Base-by-base conservation (phyloP, 2,888 invertebrate genomes). In the Trissolcus brochymenae region DNA sequence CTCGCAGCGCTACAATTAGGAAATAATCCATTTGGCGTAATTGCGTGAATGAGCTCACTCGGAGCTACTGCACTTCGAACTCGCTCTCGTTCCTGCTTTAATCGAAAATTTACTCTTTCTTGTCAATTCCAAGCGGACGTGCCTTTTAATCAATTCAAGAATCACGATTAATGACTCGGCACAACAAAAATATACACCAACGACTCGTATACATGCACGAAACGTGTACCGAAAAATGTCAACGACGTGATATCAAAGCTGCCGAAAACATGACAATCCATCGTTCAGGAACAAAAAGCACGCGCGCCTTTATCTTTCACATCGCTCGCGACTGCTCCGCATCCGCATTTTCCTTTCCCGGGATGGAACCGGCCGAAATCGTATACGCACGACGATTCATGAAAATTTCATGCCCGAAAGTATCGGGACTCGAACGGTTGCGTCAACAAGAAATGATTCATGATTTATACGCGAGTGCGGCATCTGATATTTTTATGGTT, bases 11-110 rank as follows among this genome's bases (percentile, higher is more conserved):
- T 76, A 77, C 82, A 88, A 88, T 88, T 88, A 88, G 87, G 86
- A 88, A 87, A 35, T 35, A 35, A 87, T 87, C 87, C 88, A 88
- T 88, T 88, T 84, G 87, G 85, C 82, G 87, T 88, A 88, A 88
- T 88, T 88, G 87, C 87, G 85, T 85, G 85, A 87, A 87, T 82
- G 81, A 81, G 81, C 81, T 81, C 80, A 65, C 71, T 62, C 73
- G 55, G 53, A 46, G 83, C 86, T 84, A 83, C 86, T 81, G 84
- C 73, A 81, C 81, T 84, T 86, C 84, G 86, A 84, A 84, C 21
- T 80, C 77, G 79, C 78, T 16, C 78, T 16, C 46, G 19, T 14
- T 43, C 14, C 46, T 11, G 9, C 14, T 46, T n/a, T 46, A 46
- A 46, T 46, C 29, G 56, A 59, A 57, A 67, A 67, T 57, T 40